Evolutionary conservation across 1,140 invertebrate genomes (phyloP).

Genomic region (Harpegnathos saltator): DNA sequence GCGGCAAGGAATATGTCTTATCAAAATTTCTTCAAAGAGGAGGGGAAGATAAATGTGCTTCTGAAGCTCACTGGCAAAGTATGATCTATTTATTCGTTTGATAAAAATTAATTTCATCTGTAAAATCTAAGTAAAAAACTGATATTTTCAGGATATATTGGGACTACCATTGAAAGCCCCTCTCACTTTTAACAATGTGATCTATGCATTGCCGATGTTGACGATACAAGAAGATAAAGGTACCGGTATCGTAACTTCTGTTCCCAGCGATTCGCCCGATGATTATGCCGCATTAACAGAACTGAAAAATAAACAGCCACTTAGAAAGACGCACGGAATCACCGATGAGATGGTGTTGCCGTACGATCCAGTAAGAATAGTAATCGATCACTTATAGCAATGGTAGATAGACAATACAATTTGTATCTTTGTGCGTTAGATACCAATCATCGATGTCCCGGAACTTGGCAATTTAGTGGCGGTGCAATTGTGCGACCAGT

Average conservation of each 20-base stretch:
- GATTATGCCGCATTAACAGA: constrained; percentile 98
- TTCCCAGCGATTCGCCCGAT: constrained; percentile 99
- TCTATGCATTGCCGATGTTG: constrained; percentile 99
- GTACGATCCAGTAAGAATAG: constrained; percentile 90
- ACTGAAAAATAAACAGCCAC: constrained; percentile 97
- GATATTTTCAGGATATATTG: constrained; percentile 88
- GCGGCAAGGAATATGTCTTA: constrained; percentile 98
- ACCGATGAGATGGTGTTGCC: constrained; percentile 97
- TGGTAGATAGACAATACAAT: constrained; percentile 7
- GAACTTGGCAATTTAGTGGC: constrained; percentile 95
- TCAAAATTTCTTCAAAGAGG: constrained; percentile 94
- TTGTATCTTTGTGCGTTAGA: constrained; percentile 87
- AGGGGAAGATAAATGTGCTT: constrained; percentile 92
- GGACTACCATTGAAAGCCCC: constrained; percentile 94
- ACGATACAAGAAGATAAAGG: constrained; percentile 99
- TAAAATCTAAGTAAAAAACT: constrained; percentile 1
- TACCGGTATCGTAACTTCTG: constrained; percentile 98
- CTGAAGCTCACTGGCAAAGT: constrained; percentile 91
- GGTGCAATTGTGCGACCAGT: constrained; percentile 92
- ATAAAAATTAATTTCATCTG: constrained; percentile 20
- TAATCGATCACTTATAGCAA: background rate
- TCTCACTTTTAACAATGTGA: constrained; percentile 91
- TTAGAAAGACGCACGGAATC: constrained; percentile 97
- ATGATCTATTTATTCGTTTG: constrained; percentile 57
- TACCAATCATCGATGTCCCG: constrained; percentile 97